Base-by-base conservation (phyloP, 2,888 invertebrate species). In the Dinocampus coccinellae region DNA sequence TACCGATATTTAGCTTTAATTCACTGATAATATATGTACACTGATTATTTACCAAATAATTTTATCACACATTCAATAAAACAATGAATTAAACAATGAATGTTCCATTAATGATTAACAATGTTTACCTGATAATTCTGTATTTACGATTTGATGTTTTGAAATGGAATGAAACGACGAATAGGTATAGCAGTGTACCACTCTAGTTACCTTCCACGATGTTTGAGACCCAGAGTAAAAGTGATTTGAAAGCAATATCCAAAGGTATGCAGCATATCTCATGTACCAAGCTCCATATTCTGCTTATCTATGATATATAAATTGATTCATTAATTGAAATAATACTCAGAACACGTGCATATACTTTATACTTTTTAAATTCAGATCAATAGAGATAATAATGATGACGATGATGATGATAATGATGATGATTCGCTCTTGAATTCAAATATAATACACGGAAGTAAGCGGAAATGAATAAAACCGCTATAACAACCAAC, bases 211-310 rank as follows among this genome's bases (percentile, higher is more conserved):
- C 42, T 22, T 33, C 52, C n/a, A 53, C 24, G 13, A 55, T 20
- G 20, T 7, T 53, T n/a, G 33, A 36, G 53, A 16, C 22, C 29
- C 36, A 55, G 3, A 34, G 65, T 65, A 65, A 55, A 36, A 65
- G 55, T 65, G 10, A 65, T 65, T 65, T 55, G 65, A 65, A 65
- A 65, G 65, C 65, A 34, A 65, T 47, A 20, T 55, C 24, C 10
- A 20, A 34, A 65, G 33, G 55, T 36, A 53, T 20, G 10, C 7
- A 47, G 13, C 53, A 36, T n/a, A 55, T 42, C 39, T 13, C 42
- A 24, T 26, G 55, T 55, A 20, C n/a, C n/a, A n/a, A 3, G 29
- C 7, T 29, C 3, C 29, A 29, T 29, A 29, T 29, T 16, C 1
- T 9, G 6, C 7, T 47, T 16, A 20, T 47, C 16, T 47, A 16